A percentile compares a stretch with the other conserved stretches of the same genome.
These are phyloP conservation scores for Todus mexicanus DNA, from an alignment of 2,797 vertebrate species.

Conservation along the genomic window DNA sequence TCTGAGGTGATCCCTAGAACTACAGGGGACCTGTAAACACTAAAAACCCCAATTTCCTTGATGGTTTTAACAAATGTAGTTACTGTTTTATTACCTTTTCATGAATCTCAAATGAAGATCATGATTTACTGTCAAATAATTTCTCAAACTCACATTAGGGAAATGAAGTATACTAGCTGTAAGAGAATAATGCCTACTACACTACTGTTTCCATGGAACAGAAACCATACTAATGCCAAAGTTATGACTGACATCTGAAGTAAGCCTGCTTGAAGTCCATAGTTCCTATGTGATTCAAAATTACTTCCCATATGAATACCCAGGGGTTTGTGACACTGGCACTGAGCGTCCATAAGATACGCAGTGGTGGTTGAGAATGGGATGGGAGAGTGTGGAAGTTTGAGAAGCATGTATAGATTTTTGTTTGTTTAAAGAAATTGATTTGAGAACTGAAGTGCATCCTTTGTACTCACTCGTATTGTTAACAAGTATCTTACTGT, in stretches of 20 bases:
- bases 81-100: not conserved
- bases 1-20: slow-evolving; percentile 4
- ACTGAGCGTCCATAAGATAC: fast-evolving
- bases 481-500: not conserved
- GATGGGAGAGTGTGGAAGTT: not conserved
- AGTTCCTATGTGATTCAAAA: not conserved
- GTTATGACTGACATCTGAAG: not conserved
- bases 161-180: not conserved
- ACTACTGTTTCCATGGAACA: not conserved
- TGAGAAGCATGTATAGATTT: not conserved
- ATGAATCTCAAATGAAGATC: not conserved
- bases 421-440: not conserved
- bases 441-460: not conserved
- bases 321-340: not conserved
- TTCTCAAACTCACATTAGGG: not conserved
- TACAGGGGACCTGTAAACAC: not conserved
- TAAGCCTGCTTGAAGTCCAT: not conserved
- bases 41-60: not conserved
- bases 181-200: not conserved
- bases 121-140: not conserved
- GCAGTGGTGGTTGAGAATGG: not conserved
- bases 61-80: not conserved
- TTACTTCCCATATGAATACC: not conserved
- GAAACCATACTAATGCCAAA: not conserved
- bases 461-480: not conserved